Evolutionary conservation across 2,888 invertebrate genomes (phyloP).

Genomic region (Oligia fasciuncula): DNA sequence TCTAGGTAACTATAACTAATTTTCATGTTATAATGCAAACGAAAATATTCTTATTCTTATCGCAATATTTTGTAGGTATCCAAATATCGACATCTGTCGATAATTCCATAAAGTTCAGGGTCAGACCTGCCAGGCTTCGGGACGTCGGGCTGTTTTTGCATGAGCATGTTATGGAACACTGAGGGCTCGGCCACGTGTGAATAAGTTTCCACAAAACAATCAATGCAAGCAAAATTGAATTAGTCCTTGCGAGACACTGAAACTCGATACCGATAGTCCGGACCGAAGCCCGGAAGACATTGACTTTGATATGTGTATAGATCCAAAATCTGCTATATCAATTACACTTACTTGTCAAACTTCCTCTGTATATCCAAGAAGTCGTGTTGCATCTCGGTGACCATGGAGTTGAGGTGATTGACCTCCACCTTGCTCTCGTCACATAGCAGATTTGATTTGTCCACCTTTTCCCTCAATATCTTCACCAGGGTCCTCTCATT

Average conservation of each 20-base stretch:
- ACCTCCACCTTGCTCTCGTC: slow-evolving; percentile 89
- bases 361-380: slow-evolving; percentile 83
- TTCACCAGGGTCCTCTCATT: slow-evolving; percentile 89
- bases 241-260: not conserved
- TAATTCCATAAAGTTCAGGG: too few relatives aligned
- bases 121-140: not conserved
- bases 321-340: not conserved
- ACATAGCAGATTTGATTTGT: slow-evolving; percentile 85
- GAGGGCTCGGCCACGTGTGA: not conserved
- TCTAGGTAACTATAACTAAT: not conserved
- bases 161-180: not conserved
- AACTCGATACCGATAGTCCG: not conserved
- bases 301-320: not conserved
- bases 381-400: slow-evolving; percentile 86
- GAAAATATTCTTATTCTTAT: not conserved
- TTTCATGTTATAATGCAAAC: not conserved
- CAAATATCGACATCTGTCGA: not conserved
- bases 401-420: slow-evolving; percentile 81
- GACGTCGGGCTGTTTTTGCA: not conserved
- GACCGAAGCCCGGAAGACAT: not conserved
- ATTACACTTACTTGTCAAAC: slow-evolving; percentile 83
- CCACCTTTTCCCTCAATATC: slow-evolving; percentile 86
- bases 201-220: not conserved
- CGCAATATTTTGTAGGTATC: not conserved
- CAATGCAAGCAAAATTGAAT: not conserved